Percentiles rank a stretch among this genome's conserved stretches.
These are phyloP conservation scores for Cherax quadricarinatus DNA, from an alignment of 1,140 invertebrate genomes.

Conservation along the genomic window DNA sequence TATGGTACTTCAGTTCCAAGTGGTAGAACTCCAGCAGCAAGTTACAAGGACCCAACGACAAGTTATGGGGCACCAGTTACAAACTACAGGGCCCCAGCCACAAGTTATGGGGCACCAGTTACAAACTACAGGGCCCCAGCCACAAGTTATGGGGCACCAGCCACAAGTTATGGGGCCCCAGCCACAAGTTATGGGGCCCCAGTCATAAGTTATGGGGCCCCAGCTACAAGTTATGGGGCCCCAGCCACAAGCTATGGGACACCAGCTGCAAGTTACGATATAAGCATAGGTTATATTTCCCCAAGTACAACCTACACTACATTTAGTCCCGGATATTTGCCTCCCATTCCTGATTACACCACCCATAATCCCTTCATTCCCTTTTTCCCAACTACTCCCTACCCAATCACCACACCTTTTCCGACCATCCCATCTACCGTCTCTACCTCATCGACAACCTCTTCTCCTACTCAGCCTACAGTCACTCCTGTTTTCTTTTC, in stretches of 20 bases:
- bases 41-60: neutral
- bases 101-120: too few relatives aligned
- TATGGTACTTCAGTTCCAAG: neutral
- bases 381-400: neutral
- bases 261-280: neutral
- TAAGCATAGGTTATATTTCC: neutral
- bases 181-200: too few relatives aligned
- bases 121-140: neutral
- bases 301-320: neutral
- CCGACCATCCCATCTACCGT: constrained; percentile 4
- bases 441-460: neutral
- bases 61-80: neutral
- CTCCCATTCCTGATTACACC: neutral
- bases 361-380: constrained; percentile 1
- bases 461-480: constrained; percentile 4
- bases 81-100: too few relatives aligned
- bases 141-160: neutral
- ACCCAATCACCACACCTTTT: neutral
- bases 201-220: neutral
- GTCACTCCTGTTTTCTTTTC: constrained; percentile 16
- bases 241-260: neutral
- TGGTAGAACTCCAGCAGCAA: too few relatives aligned
- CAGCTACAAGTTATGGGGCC: too few relatives aligned
- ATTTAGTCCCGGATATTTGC: neutral
- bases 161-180: neutral